phyloP scores from a whole-genome alignment of 2,113 vertebrate genomes.

The Aspidoscelis tigris region DNA sequence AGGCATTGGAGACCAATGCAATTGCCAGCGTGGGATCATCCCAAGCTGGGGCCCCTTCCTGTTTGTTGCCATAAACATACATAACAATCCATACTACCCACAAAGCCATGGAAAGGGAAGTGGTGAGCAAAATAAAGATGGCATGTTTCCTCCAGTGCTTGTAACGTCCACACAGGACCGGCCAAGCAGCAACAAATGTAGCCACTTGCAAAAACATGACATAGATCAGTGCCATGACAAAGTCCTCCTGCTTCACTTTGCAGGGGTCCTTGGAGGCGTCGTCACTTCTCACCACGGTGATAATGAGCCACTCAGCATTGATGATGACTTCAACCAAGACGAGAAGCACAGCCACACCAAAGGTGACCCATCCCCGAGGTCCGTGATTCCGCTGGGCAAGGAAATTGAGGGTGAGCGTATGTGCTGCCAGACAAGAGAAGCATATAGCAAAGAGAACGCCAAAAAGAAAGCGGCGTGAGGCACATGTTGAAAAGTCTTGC shows the following conservation, averaged over 20 bases:
- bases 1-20: constrained; percentile 87
- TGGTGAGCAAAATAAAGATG: constrained; percentile 78
- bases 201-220: constrained; percentile 88
- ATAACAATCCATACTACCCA: constrained; percentile 93
- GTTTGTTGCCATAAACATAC: constrained; percentile 87
- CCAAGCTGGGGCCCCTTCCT: constrained; percentile 71
- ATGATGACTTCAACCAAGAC: constrained; percentile 91
- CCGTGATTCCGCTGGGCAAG: constrained; percentile 75
- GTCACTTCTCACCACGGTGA: constrained; percentile 81
- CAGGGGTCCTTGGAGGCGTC: constrained; percentile 68
- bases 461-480: constrained; percentile 91
- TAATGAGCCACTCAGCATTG: constrained; percentile 93
- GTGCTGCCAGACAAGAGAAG: constrained; percentile 89
- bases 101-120: constrained; percentile 80
- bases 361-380: constrained; percentile 80
- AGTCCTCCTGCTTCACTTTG: constrained; percentile 84
- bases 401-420: constrained; percentile 84
- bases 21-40: constrained; percentile 92
- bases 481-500: constrained; percentile 86
- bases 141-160: constrained; percentile 82
- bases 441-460: constrained; percentile 90
- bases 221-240: constrained; percentile 92
- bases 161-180: constrained; percentile 77
- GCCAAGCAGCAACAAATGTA: constrained; percentile 72
- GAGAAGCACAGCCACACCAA: constrained; percentile 78